Base-by-base conservation (phyloP, 2,888 invertebrate genomes). In the Strigamia transsilvanica region DNA sequence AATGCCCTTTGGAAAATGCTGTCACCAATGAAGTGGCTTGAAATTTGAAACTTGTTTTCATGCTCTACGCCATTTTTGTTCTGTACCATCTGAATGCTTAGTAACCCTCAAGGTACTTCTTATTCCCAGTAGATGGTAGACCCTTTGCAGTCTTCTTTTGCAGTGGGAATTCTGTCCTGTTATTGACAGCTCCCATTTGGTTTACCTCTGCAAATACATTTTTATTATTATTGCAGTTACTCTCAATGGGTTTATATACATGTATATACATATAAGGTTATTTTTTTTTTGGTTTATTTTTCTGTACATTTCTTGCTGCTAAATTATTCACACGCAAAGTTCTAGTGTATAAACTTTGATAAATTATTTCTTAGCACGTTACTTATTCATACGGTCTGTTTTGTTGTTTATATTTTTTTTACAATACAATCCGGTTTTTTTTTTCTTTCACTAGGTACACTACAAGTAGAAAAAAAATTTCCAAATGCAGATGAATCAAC, bases 291-390 rank as follows among this genome's bases (percentile, higher is more conserved):
- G 27, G 5, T 18, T 56, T 56, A 13, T 73, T 73, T 73, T 73
- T 27, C 32, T 15, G 13, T 73, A 27, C 27, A 10, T 27, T 27
- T 73, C 32, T 32, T 73, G 27, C 32, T 7, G 73, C 32, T 73
- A 73, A 73, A 73, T 73, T 73, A 73, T 73, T 73, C 73, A 73
- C 73, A 73, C 73, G 32, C 73, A 73, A 73, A 73, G 73, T 56
- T 56, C 56, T 18, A 56, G 56, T 56, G 18, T 27, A 73, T 73
- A 23, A 15, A n/a, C 27, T 32, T 73, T 73, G 73, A 27, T 73
- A 27, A 73, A 73, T 73, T 23, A 73, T 73, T 23, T 73, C 73
- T 73, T 32, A 73, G 73, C 73, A 32, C 73, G 73, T 73, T 32
- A 73, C 32, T 73, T 73, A 73, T 73, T 73, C 23, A 73, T 73